Conservation (phyloP, 2,113 vertebrate species). For the Aphyosemion australe region DNA sequence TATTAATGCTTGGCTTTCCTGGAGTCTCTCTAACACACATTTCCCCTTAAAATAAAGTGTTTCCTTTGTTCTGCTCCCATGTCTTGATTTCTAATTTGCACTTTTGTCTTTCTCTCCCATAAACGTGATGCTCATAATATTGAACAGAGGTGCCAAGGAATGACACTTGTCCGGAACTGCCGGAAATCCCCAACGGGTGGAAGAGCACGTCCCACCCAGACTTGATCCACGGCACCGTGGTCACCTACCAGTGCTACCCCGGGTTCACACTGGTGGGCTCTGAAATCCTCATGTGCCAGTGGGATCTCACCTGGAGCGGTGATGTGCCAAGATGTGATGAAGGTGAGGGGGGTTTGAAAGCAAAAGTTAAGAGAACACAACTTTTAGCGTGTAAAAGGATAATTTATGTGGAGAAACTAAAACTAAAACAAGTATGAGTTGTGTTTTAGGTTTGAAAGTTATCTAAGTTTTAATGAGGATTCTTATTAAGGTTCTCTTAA, state of each 20-base stretch:
- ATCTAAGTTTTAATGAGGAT: too few species aligned
- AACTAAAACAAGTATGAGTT: too few species aligned
- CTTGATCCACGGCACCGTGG: slow-evolving; percentile 91
- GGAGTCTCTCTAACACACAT: slow-evolving; percentile 5
- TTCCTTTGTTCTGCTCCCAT: neutral
- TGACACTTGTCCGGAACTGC: slow-evolving; percentile 94
- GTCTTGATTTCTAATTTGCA: neutral
- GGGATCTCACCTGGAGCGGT: slow-evolving; percentile 96
- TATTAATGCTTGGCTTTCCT: slow-evolving; percentile 23
- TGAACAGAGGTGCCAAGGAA: slow-evolving; percentile 91
- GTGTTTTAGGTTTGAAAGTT: too few species aligned
- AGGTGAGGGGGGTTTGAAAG: slow-evolving; percentile 77
- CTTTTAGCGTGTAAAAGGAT: too few species aligned
- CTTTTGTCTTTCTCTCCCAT: neutral
- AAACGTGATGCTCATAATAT: neutral
- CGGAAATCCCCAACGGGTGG: slow-evolving; percentile 94
- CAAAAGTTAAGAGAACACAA: too few species aligned
- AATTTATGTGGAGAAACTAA: too few species aligned
- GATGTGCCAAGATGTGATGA: slow-evolving; percentile 91
- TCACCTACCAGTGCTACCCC: slow-evolving; percentile 97
- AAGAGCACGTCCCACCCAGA: slow-evolving; percentile 94
- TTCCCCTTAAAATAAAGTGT: slow-evolving; percentile 10
- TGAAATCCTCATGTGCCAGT: slow-evolving; percentile 97
- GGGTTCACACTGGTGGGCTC: slow-evolving; percentile 88
- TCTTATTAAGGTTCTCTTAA: too few species aligned